A percentile compares a stretch with the other conserved stretches of the same genome.
These are phyloP conservation scores for Synanthedon formicaeformis DNA, from an alignment of 2,888 invertebrate species.

Conservation along the genomic window DNA sequence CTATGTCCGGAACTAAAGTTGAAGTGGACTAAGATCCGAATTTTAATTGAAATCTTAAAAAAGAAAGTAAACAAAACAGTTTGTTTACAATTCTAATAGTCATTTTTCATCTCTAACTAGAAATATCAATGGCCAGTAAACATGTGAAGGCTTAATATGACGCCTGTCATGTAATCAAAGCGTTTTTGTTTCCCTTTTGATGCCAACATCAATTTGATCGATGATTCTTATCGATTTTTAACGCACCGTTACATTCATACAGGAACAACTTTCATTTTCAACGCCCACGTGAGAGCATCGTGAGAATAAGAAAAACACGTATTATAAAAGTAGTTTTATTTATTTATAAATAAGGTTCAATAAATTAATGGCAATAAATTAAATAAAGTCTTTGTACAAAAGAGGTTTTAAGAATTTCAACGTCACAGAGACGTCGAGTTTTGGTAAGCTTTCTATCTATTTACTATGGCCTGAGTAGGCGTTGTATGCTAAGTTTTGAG, in stretches of 20 bases:
- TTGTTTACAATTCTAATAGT: background rate
- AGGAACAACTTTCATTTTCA: slow-evolving; percentile 1
- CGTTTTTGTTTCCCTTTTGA: slow-evolving; percentile 14
- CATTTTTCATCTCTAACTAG: background rate
- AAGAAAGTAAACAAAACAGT: background rate
- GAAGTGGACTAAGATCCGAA: background rate
- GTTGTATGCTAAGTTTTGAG: slow-evolving; percentile 78
- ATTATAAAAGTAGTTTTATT: slow-evolving; percentile 35
- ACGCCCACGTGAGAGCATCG: background rate
- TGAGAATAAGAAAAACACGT: slow-evolving; percentile 14
- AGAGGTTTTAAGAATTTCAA: slow-evolving; percentile 22
- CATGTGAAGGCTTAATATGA: background rate
- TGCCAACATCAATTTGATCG: slow-evolving; percentile 8
- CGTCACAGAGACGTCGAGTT: slow-evolving; percentile 6
- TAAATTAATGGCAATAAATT: slow-evolving; percentile 57
- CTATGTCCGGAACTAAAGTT: slow-evolving; percentile 1
- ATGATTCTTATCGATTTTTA: slow-evolving; percentile 9
- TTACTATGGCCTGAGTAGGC: slow-evolving; percentile 64
- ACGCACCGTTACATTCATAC: slow-evolving; percentile 6
- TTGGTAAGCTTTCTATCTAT: slow-evolving; percentile 27
- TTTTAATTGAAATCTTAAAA: background rate
- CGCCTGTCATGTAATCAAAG: slow-evolving; percentile 3
- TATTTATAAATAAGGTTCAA: slow-evolving; percentile 15
- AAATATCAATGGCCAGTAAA: background rate
- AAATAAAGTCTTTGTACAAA: slow-evolving; percentile 62